phyloP scores from a whole-genome alignment of 2,797 vertebrate species.

The Melanotaenia pygmaea region DNA sequence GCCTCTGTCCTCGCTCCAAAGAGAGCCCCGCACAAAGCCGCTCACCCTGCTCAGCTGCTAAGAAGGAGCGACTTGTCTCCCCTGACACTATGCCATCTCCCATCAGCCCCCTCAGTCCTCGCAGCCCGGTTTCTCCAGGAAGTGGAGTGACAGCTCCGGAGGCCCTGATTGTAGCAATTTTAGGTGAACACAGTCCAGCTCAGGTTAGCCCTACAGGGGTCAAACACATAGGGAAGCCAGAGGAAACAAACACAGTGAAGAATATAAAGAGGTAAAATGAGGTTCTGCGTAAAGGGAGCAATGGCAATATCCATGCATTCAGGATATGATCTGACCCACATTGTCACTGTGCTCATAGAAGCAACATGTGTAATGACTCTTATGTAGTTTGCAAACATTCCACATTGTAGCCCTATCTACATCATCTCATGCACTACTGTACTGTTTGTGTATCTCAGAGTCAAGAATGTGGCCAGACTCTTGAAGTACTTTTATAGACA shows the following conservation, averaged over 20 bases:
- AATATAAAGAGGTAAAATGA: conserved; percentile 32
- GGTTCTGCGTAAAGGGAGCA: background rate
- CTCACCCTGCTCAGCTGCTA: conserved; percentile 82
- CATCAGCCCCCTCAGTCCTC: conserved; percentile 75
- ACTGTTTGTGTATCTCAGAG: conserved; percentile 53
- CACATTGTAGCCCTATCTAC: conserved; percentile 52
- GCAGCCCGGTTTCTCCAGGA: conserved; percentile 78
- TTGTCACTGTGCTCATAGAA: conserved; percentile 56
- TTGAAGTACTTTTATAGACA: conserved; percentile 70
- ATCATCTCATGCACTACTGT: conserved; percentile 56
- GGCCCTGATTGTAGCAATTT: conserved; percentile 82
- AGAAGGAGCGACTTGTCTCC: conserved; percentile 83
- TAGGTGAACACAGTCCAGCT: conserved; percentile 81
- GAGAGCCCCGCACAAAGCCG: conserved; percentile 83
- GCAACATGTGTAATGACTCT: conserved; percentile 55
- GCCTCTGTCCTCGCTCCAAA: conserved; percentile 86
- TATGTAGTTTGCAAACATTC: conserved; percentile 72
- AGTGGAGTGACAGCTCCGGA: conserved; percentile 79
- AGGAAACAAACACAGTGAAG: conserved; percentile 56
- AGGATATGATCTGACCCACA: conserved; percentile 43
- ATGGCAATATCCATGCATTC: conserved; percentile 23
- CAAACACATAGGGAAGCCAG: conserved; percentile 61
- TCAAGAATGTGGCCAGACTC: conserved; percentile 46
- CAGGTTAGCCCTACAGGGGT: conserved; percentile 71
- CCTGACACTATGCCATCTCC: conserved; percentile 69